A percentile compares a stretch with the other conserved stretches of the same genome.
Evolutionary conservation across 37 sponge, comb jelly and placozoan genomes (phyloP).

Genomic region (Cliona cf. orientalis): DNA sequence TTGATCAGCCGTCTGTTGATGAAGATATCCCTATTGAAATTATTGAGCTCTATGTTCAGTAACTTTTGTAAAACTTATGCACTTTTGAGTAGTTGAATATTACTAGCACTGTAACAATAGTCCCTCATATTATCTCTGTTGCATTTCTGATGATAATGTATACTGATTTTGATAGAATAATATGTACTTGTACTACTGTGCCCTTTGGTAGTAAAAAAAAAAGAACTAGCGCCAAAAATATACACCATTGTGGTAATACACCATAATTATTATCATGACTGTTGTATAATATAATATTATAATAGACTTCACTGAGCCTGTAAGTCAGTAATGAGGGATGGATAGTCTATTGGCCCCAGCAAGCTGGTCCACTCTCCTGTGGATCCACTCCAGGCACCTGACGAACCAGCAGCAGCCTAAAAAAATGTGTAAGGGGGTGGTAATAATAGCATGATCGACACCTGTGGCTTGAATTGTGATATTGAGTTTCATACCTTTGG

Average conservation of each 20-base stretch:
- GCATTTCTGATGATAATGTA: too few species aligned
- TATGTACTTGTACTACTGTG: too few species aligned
- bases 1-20: constrained; percentile 12
- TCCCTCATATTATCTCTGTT: too few species aligned
- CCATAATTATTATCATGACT: too few species aligned
- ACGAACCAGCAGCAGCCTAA: constrained; percentile 32
- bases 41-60: constrained; percentile 38
- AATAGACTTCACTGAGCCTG: neutral
- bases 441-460: neutral
- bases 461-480: too few species aligned
- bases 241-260: too few species aligned
- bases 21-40: neutral
- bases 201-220: too few species aligned
- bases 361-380: constrained; percentile 15
- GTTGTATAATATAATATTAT: too few species aligned
- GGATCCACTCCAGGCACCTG: neutral
- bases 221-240: too few species aligned
- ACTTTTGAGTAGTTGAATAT: too few species aligned
- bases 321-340: constrained; percentile 16
- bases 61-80: neutral
- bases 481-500: neutral
- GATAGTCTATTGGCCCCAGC: constrained; percentile 26
- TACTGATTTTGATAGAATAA: too few species aligned
- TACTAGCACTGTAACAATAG: too few species aligned
- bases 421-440: neutral